Conservation (phyloP, 2,113 vertebrate genomes). For the Corynorhinus townsendii region DNA sequence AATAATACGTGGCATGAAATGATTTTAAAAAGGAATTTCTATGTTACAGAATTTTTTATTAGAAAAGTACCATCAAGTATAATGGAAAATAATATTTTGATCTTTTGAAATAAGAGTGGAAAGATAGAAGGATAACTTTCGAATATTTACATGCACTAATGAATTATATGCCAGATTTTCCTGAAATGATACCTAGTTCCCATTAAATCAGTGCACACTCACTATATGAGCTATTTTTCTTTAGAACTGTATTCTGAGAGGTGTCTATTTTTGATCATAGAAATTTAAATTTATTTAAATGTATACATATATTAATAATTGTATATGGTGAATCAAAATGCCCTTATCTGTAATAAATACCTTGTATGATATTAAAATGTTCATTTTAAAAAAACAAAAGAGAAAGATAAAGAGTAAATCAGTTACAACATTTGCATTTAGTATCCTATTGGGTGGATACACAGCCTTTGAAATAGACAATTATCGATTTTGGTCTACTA, state of each 20-base stretch:
- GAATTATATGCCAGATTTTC: not conserved
- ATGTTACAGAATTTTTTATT: constrained; percentile 37
- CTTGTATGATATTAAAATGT: constrained; percentile 23
- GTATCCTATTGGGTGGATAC: constrained; percentile 57
- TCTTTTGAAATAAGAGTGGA: not conserved
- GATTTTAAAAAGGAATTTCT: constrained; percentile 34
- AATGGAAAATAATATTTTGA: constrained; percentile 18
- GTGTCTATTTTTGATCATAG: not conserved
- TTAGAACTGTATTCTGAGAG: not conserved
- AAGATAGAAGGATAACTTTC: not conserved
- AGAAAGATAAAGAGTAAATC: constrained; percentile 39
- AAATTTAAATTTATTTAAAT: constrained; percentile 15
- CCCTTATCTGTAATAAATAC: constrained; percentile 34
- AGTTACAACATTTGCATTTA: constrained; percentile 51
- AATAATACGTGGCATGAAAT: not conserved
- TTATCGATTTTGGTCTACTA: not conserved
- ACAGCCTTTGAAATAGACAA: constrained; percentile 61
- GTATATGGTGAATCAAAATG: not conserved
- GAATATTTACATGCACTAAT: constrained; percentile 1
- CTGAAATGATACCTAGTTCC: not conserved
- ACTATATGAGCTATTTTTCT: constrained; percentile 12
- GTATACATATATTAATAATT: not conserved
- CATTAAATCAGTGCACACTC: not conserved
- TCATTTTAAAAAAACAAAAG: not conserved
- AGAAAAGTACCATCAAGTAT: not conserved